phyloP scores from a whole-genome alignment of 2,113 vertebrate genomes.

The Rhinolophus ferrumequinum region DNA sequence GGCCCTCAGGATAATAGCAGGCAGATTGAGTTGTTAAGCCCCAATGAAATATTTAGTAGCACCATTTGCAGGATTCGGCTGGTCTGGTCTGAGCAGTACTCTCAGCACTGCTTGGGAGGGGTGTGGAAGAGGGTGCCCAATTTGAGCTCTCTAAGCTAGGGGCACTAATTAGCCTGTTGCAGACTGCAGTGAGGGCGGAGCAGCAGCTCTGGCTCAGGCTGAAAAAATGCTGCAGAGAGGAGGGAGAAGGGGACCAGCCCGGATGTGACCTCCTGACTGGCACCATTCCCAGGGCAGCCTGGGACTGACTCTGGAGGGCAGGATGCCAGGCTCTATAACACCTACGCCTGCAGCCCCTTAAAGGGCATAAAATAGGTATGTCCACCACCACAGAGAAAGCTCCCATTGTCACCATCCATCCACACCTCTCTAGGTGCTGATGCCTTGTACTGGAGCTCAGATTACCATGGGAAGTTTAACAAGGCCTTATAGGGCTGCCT shows the following conservation, averaged over 20 bases:
- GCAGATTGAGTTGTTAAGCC: conserved; percentile 70
- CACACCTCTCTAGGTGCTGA: not conserved
- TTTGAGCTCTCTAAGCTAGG: not conserved
- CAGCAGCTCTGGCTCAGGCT: not conserved
- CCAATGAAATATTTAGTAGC: conserved; percentile 80
- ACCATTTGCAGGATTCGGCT: conserved; percentile 63
- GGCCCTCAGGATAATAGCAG: conserved; percentile 58
- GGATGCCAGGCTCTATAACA: not conserved
- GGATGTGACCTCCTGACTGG: not conserved
- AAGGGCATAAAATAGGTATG: not conserved
- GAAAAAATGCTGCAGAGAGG: not conserved
- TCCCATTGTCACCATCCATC: not conserved
- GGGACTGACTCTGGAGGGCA: not conserved
- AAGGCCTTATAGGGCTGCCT: not conserved
- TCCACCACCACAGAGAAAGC: not conserved
- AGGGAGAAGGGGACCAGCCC: not conserved
- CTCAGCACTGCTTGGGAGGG: not conserved
- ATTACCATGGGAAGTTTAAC: not conserved
- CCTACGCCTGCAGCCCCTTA: not conserved
- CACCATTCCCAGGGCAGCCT: not conserved
- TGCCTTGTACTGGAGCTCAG: not conserved
- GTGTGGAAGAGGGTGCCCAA: not conserved
- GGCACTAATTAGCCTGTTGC: not conserved
- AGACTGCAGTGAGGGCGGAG: not conserved
- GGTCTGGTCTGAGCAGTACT: conserved; percentile 21